Percentiles rank a stretch among this genome's conserved stretches.
Conservation (phyloP, 2,888 invertebrate genomes). For the Gymnocheta viridis region DNA sequence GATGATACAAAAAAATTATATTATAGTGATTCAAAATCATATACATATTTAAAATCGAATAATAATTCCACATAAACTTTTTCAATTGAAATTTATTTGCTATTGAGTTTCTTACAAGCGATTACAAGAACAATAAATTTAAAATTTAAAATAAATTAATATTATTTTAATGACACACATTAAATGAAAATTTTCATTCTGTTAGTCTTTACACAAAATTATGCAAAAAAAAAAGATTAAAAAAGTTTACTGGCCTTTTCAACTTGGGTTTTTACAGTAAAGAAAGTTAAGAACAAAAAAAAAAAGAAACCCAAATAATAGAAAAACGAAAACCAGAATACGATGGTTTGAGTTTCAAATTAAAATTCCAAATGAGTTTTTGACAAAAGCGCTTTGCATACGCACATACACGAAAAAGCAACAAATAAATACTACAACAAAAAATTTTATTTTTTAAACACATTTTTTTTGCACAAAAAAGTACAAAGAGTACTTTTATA, state of each 20-base stretch:
- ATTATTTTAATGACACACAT: slow-evolving; percentile 7
- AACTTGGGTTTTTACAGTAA: slow-evolving; percentile 24
- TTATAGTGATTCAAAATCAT: slow-evolving; percentile 4
- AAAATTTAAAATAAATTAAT: neutral
- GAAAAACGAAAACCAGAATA: slow-evolving; percentile 21
- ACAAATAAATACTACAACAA: slow-evolving; percentile 39
- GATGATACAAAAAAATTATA: neutral
- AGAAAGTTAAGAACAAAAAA: slow-evolving; percentile 8
- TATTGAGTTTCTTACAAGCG: neutral
- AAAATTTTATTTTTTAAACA: slow-evolving; percentile 36
- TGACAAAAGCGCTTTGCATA: slow-evolving; percentile 63
- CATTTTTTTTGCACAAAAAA: slow-evolving; percentile 16
- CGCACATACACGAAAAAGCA: slow-evolving; percentile 26
- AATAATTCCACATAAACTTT: neutral
- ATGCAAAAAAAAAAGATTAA: slow-evolving; percentile 62
- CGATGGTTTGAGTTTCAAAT: slow-evolving; percentile 53
- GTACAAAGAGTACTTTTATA: neutral
- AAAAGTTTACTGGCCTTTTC: slow-evolving; percentile 51
- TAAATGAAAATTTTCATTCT: slow-evolving; percentile 35
- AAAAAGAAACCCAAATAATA: slow-evolving; percentile 1
- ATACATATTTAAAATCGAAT: slow-evolving; percentile 7
- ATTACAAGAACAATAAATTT: neutral
- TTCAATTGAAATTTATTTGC: slow-evolving; percentile 39
- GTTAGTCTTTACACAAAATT: slow-evolving; percentile 44
- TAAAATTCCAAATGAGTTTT: slow-evolving; percentile 70